Evolutionary conservation across 30 jellyfish, hydroid and myxozoan species (phyloP), one percentile per base, ranked within the genome.

Genomic region (Turritopsis dohrnii): DNA sequence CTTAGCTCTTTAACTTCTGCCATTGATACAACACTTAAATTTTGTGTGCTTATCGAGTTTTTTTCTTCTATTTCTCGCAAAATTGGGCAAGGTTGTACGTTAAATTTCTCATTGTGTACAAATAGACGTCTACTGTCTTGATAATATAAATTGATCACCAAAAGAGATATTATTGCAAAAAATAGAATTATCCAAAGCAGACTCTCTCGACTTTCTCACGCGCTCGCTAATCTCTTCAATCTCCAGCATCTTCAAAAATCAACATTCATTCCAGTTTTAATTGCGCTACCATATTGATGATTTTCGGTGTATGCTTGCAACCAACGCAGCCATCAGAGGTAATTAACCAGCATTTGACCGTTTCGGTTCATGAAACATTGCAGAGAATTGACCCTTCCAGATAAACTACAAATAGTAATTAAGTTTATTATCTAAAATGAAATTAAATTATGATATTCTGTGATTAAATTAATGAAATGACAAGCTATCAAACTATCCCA

Each of bases 1-100:
- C 99, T 82, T 24, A 94, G 53, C 27, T 94, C 99, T 89, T 86
- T 88, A 52, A 94, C 85, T 60, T 94, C 99, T 69, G 76, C 30
- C 77, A 69, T n/a, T 27, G 77, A 30, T 30, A 80, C 54, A 19
- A 52, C 21, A 8, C 65, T 25, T 20, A n/a, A 41, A 54, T 71
- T 71, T 28, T 52, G 79, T 4, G 9, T 24, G 27, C 52, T 82
- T 9, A 41, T 41, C 24, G 30, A 21, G 31, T 23, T 28, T 1
- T 28, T 30, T 16, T 69, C 85, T 5, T 72, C 74, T 31, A 82
- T 18, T 69, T 82, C n/a, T 29, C 89, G 69, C 31, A 82, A 28
- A 20, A 28, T n/a, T 29, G 75, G 71, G 17, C 74, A 66, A 29
- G 86, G 84, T 28, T 23, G 21, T 82, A 22, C 28, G 1, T 52